phyloP scores from a whole-genome alignment of 2,797 vertebrate species.

The Aldrovandia affinis region DNA sequence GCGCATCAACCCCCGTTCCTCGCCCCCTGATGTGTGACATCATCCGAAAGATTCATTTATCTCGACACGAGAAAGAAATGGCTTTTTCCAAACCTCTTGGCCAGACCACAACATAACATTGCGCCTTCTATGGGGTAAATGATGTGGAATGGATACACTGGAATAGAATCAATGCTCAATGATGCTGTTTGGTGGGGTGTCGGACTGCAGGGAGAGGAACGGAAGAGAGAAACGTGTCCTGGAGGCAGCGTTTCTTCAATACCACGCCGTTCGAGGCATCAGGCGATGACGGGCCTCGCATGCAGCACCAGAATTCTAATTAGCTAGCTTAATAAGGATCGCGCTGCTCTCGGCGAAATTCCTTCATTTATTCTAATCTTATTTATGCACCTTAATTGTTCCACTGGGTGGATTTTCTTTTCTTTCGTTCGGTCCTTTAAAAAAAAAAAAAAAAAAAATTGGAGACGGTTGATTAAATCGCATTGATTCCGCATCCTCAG shows the following conservation, averaged over 20 bases:
- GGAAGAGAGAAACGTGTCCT: too few species aligned
- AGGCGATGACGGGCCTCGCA: neutral
- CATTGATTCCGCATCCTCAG: slow-evolving; percentile 7
- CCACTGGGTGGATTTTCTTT: neutral
- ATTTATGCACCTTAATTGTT: neutral
- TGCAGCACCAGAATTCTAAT: neutral
- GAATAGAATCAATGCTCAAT: too few species aligned
- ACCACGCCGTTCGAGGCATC: neutral
- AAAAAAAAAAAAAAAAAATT: too few species aligned
- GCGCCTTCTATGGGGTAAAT: too few species aligned
- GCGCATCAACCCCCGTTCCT: neutral
- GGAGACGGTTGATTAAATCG: neutral
- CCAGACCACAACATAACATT: too few species aligned
- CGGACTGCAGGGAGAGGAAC: too few species aligned
- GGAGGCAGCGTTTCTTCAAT: too few species aligned
- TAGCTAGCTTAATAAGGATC: neutral
- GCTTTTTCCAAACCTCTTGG: too few species aligned
- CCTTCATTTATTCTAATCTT: neutral
- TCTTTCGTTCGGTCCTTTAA: too few species aligned
- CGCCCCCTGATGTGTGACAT: neutral
- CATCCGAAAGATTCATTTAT: neutral
- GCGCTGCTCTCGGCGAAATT: neutral
- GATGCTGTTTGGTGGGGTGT: too few species aligned
- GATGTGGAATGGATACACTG: too few species aligned
- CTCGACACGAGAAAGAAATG: too few species aligned